Percentiles rank a stretch among this genome's conserved stretches.
Evolutionary conservation across 2,888 invertebrate genomes (phyloP).

Genomic region (Euspilapteryx auroguttella): DNA sequence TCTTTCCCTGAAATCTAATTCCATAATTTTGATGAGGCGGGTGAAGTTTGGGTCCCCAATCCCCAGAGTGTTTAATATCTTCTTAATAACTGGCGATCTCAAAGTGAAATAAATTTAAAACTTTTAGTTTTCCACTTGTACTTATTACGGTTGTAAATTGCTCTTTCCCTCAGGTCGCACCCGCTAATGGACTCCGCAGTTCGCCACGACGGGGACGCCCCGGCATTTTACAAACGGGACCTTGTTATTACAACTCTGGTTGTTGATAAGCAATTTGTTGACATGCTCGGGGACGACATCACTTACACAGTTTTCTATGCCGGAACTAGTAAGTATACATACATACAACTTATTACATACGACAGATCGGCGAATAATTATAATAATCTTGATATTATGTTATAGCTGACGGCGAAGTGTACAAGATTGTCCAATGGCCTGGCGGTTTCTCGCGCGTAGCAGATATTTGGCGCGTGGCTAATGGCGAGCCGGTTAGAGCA

Average conservation of each 20-base stretch:
- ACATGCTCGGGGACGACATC: conserved; percentile 52
- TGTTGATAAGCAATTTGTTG: conserved; percentile 61
- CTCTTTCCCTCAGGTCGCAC: conserved; percentile 67
- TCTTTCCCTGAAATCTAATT: too few relatives aligned
- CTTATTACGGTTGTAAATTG: too few relatives aligned
- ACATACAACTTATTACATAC: too few relatives aligned
- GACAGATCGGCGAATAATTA: too few relatives aligned
- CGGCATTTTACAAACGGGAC: conserved; percentile 65
- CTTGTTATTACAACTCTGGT: conserved; percentile 64
- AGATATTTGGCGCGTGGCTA: conserved; percentile 62
- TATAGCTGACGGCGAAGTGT: conserved; percentile 61
- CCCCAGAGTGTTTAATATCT: too few relatives aligned
- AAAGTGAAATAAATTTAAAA: too few relatives aligned
- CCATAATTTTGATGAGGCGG: too few relatives aligned
- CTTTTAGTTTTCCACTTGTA: too few relatives aligned
- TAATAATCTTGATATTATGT: background rate
- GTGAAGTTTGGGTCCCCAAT: too few relatives aligned
- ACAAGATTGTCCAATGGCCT: conserved; percentile 67
- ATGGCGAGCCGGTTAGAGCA: conserved; percentile 57
- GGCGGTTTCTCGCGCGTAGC: conserved; percentile 57
- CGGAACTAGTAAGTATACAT: conserved; percentile 58
- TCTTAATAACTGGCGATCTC: too few relatives aligned
- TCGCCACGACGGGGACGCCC: conserved; percentile 62
- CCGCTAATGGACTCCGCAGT: conserved; percentile 74
- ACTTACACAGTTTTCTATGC: conserved; percentile 64